Base-by-base conservation (phyloP, 2,797 vertebrate species). In the Borostomias antarcticus region DNA sequence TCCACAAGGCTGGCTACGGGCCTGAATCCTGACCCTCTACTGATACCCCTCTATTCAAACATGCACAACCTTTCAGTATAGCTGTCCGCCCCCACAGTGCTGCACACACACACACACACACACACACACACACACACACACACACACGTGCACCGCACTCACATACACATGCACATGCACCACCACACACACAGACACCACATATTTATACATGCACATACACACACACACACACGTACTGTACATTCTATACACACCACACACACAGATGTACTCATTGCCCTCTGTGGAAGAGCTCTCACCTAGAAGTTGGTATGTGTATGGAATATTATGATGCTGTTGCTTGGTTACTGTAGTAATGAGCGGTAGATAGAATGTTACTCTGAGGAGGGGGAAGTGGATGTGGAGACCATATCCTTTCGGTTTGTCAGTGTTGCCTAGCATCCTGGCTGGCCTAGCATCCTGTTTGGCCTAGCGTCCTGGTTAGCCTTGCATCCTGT, bases 361-460 rank as follows among this genome's bases (percentile, higher is more conserved):
- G 37, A 64, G 26, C 62, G 19, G 19, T 32, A 5, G 5, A 28
- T 29, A 35, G 19, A 23, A 17, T 48, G 29, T 58, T 33, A 7
- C 21, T 48, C 29, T 58, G 28, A 45, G 35, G 26, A 23, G 37
- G 10, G 6, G 30, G 54, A 21, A 57, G 26, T 47, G 53, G 37
- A 32, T 29, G 40, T 7, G 26, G 25, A 43, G 21, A 8, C 21
- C 5, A 13, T 37, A 19, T 58, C 32, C 19, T 57, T 11, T 37
- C 21, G 25, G 19, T 17, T 58, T 37, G 33, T 58, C 33, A 58
- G 21, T 37, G 32, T 35, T 40, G 4, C n/a, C n/a, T n/a, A n/a
- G n/a, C n/a, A n/a, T n/a, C n/a, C 75, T 77, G 78, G 67, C 79
- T 50, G 77, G 66, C 64, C 74, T 77, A 71, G 52, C 62, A 79